These are phyloP conservation scores for Hyla sarda DNA, from an alignment of 2,113 vertebrate genomes.

Conservation along the genomic window DNA sequence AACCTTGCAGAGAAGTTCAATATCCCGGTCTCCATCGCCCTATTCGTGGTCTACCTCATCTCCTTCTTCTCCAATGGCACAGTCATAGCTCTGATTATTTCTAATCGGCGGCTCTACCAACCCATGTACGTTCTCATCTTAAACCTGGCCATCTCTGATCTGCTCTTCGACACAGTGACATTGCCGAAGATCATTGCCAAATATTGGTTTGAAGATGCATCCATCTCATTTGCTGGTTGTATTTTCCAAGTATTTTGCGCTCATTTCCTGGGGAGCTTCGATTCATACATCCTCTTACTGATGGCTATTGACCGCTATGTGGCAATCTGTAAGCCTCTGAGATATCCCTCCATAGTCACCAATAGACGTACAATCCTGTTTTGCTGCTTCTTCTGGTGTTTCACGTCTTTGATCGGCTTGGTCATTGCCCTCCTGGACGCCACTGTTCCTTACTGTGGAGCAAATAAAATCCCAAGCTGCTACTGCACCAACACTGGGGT, in stretches of 20 bases:
- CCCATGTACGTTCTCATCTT: slow-evolving; percentile 48
- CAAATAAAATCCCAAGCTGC: slow-evolving; percentile 22
- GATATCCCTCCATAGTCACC: slow-evolving; percentile 40
- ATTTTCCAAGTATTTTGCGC: slow-evolving; percentile 46
- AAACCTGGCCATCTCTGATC: slow-evolving; percentile 46
- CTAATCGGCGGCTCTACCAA: slow-evolving; percentile 5
- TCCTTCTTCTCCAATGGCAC: slow-evolving; percentile 31
- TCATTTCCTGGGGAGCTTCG: slow-evolving; percentile 41
- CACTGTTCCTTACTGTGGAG: neutral
- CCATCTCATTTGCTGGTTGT: slow-evolving; percentile 38
- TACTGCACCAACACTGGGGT: slow-evolving; percentile 43
- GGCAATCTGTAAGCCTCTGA: slow-evolving; percentile 48
- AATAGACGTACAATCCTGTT: neutral
- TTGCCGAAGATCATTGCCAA: slow-evolving; percentile 51
- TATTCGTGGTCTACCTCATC: slow-evolving; percentile 41
- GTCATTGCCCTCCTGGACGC: slow-evolving; percentile 25
- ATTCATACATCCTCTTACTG: slow-evolving; percentile 45
- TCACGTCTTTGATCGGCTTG: neutral
- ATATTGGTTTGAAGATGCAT: slow-evolving; percentile 41
- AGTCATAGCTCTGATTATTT: slow-evolving; percentile 22
- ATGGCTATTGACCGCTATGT: slow-evolving; percentile 55
- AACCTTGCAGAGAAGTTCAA: neutral
- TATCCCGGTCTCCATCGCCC: slow-evolving; percentile 17
- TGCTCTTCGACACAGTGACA: slow-evolving; percentile 43
- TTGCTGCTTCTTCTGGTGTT: slow-evolving; percentile 43